Base-by-base conservation (phyloP, 2,797 vertebrate species). In the Enteromius fasciolatus region DNA sequence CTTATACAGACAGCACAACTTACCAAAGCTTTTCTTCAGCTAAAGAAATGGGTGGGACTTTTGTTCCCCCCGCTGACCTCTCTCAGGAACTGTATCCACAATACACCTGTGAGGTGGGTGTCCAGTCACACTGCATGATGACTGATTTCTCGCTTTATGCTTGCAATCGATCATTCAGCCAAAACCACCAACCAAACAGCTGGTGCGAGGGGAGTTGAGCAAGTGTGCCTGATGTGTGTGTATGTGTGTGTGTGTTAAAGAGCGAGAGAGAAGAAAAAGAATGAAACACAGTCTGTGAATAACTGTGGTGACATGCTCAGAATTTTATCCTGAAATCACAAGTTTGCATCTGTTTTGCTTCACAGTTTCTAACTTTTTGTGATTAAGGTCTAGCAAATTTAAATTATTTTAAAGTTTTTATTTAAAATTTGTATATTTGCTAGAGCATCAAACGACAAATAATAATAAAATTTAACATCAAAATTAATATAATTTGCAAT, bases 1-100 rank as follows among this genome's bases (percentile, higher is more conserved):
- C 96, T 6, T 98, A 85, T 39, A 48, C 74, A 2, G 80, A 87
- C 44, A 81, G 70, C 52, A 68, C 81, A n/a, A 18, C 74, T 44
- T 87, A 86, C 36, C 69, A 83, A 69, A 67, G 33, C 12, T 81
- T 82, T 57, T 69, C 81, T 20, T 68, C 78, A 28, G 76, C 80
- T 61, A 76, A 63, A 72, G 84, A 84, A 57, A 64, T 81, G 59
- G 36, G 74, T n/a, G 86, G 74, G 18, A 70, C 66, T 6, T 79
- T 79, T 20, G 74, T 59, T 44, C 54, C 76, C 41, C 57, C 69
- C 44, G 5, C 77, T 20, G 82, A 83, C 3, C 48, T 80, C 57
- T 59, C 69, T 41, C 83, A 83, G 70, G 81, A 87, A 68, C 66
- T 85, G 59, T 85, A 87, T 80, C 78, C 72, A 66, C 84, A 86